Base-by-base conservation (phyloP, 2,888 invertebrate species). In the Sesia bembeciformis region DNA sequence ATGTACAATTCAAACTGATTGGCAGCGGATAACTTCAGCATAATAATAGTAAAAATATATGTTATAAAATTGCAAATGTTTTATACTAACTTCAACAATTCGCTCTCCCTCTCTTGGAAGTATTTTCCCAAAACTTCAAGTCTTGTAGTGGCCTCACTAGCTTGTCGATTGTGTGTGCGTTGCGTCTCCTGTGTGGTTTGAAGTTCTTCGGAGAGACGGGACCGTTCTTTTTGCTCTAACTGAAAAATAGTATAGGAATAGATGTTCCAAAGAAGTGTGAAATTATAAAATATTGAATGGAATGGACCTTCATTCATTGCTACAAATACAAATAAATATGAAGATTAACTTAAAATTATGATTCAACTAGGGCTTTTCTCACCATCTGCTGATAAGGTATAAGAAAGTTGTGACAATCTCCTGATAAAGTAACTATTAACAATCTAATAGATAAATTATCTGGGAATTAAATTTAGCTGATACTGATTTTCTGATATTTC, bases 91-190 rank as follows among this genome's bases (percentile, higher is more conserved):
- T 96, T 97, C 84, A 97, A 93, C 52, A 97, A 88, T 79, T 97
- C 95, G 7, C 93, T 91, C 80, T 97, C 97, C 66, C 96, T 94
- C 62, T 97, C 96, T 70, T 97, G 96, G 85, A 97, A 97, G 79
- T 97, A 97, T 71, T 94, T 94, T 0, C 95, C 94, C 49, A 98
- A 87, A 1, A 97, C 97, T 72, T 96, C 95, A 3, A 97, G 90
- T 66, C 95, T 93, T 0, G 96, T 97, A 65, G 93, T 91, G 0
- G 96, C 94, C 74, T 97, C 97, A 0, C 92, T 70, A 0, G 90
- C 83, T 53, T 81, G 85, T 52, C 86, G 84, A 54, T 72, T 79
- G 5, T 76, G 76, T 1, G 70, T 72, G 23, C 70, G 68, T 56
- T 81, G 67, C 0, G 80, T 69, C 53, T 87, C 84, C 53, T 80